A percentile compares a stretch with the other conserved stretches of the same genome.
Conservation (phyloP, 2,113 vertebrate genomes). For the Delphinapterus leucas region DNA sequence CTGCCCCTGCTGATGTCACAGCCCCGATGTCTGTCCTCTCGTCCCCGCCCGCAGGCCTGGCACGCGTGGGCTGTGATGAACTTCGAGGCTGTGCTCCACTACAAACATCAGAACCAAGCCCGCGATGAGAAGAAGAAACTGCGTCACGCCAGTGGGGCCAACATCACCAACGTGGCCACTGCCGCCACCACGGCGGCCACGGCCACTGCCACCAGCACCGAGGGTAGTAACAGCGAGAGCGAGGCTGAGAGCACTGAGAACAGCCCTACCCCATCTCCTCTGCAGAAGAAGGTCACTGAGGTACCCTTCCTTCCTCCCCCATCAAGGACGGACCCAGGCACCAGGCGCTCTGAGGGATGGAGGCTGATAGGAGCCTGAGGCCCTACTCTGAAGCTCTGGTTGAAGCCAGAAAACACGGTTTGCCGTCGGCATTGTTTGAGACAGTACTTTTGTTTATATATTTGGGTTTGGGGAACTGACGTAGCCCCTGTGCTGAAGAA, state of each 20-base stretch:
- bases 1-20: neutral
- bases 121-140: conserved; percentile 96
- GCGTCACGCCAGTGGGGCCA: conserved; percentile 91
- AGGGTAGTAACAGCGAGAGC: conserved; percentile 97
- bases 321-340: accelerated
- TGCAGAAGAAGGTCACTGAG: conserved; percentile 96
- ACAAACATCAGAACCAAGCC: conserved; percentile 96
- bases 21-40: neutral
- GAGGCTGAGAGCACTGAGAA: conserved; percentile 93
- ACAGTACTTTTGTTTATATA: accelerated
- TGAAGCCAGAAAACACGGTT: neutral
- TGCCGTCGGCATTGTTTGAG: accelerated
- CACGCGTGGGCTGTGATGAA: conserved; percentile 99
- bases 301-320: conserved; percentile 76
- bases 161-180: conserved; percentile 83
- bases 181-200: conserved; percentile 84
- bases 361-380: neutral
- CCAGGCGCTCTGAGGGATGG: neutral
- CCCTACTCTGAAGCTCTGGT: neutral
- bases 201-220: conserved; percentile 88
- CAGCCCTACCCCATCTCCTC: conserved; percentile 93
- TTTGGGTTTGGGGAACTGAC: neutral
- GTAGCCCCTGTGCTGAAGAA: neutral
- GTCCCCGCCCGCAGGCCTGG: conserved; percentile 89
- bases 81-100: conserved; percentile 98